Evolutionary conservation across 64 coral and sea anemone genomes (phyloP).

Genomic region (Montipora foliosa): DNA sequence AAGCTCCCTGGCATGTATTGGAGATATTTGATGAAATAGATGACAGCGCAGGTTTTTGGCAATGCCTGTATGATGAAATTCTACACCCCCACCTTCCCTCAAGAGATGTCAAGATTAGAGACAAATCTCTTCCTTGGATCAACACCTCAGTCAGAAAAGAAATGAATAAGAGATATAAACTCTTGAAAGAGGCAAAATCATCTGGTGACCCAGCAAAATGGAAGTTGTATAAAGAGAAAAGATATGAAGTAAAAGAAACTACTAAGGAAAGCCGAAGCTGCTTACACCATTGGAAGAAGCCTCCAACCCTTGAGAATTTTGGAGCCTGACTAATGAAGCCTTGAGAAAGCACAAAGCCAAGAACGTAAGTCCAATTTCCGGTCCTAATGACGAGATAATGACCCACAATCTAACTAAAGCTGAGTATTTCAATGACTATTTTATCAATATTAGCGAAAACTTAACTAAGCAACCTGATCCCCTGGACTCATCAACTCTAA

Average conservation of each 20-base stretch:
- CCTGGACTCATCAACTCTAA: conserved; percentile 1
- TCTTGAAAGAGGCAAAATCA: conserved; percentile 31
- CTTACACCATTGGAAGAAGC: too few relatives aligned
- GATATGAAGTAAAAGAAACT: too few relatives aligned
- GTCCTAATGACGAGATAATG: too few relatives aligned
- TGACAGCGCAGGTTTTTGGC: conserved; percentile 3
- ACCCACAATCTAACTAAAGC: too few relatives aligned
- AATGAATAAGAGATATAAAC: conserved; percentile 33
- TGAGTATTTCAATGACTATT: too few relatives aligned
- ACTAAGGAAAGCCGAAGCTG: too few relatives aligned
- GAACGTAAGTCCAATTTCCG: too few relatives aligned
- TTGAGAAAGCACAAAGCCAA: too few relatives aligned
- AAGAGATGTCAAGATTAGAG: conserved; percentile 21
- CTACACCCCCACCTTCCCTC: conserved; percentile 9
- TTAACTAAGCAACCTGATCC: conserved; percentile 29
- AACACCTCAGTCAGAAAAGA: conserved; percentile 18
- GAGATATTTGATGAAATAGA: conserved; percentile 43
- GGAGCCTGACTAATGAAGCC: too few relatives aligned
- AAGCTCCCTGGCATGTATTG: conserved; percentile 14
- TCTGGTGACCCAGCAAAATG: too few relatives aligned
- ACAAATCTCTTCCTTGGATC: conserved; percentile 30
- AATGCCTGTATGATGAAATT: conserved; percentile 27
- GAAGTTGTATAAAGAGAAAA: too few relatives aligned
- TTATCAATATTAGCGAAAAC: conserved; percentile 20
- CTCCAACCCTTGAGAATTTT: too few relatives aligned